phyloP scores from a whole-genome alignment of 2,888 invertebrate species.

The Acanthoscelides obtectus region DNA sequence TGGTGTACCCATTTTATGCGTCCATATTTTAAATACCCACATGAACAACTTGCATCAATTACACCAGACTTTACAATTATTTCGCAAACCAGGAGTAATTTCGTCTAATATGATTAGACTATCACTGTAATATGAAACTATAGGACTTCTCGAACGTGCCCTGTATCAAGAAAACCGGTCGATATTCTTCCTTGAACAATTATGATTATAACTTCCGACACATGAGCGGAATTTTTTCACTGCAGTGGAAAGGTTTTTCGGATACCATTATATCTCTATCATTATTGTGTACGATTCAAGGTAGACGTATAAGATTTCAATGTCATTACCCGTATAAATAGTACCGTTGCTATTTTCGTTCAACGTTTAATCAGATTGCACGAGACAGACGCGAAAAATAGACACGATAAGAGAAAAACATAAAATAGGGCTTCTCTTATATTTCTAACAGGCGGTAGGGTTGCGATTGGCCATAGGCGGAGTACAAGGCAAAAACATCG shows the following conservation, averaged over 20 bases:
- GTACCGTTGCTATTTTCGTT: not conserved
- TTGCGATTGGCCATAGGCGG: not conserved
- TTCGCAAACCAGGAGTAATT: too few relatives aligned
- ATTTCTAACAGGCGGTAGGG: not conserved
- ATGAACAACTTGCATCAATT: too few relatives aligned
- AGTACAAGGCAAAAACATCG: too few relatives aligned
- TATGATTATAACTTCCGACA: not conserved
- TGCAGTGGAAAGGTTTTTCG: not conserved
- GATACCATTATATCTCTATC: not conserved
- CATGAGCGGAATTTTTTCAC: not conserved
- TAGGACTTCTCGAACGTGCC: not conserved
- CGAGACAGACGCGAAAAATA: not conserved
- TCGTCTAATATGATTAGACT: too few relatives aligned
- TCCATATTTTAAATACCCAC: too few relatives aligned
- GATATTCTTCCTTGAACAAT: not conserved
- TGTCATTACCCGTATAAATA: not conserved
- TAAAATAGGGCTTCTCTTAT: not conserved
- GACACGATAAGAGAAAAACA: not conserved
- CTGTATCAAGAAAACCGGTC: not conserved
- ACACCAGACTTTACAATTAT: too few relatives aligned
- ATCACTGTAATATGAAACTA: too few relatives aligned
- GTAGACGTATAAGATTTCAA: not conserved
- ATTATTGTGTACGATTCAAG: not conserved
- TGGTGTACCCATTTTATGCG: too few relatives aligned
- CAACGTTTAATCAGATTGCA: not conserved